A percentile compares a stretch with the other conserved stretches of the same genome.
Evolutionary conservation across 2,113 vertebrate genomes (phyloP).

Genomic region (Amia ocellicauda): DNA sequence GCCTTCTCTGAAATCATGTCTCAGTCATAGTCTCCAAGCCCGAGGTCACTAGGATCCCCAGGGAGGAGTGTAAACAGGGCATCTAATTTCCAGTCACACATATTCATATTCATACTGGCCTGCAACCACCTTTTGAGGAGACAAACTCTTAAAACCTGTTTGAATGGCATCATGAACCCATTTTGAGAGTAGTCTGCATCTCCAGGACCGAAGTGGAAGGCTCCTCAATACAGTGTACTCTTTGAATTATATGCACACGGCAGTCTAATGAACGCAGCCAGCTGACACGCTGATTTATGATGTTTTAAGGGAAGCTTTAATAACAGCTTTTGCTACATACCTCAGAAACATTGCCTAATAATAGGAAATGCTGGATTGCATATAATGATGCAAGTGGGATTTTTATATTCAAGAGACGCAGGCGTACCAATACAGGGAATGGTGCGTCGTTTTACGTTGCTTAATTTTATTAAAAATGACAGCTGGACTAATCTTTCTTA

Average conservation of each 20-base stretch:
- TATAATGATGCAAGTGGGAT: not conserved
- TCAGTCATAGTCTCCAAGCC: too few species aligned
- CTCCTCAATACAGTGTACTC: not conserved
- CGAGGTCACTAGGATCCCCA: too few species aligned
- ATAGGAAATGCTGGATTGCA: not conserved
- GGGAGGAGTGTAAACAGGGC: conserved; percentile 2
- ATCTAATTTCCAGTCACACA: not conserved
- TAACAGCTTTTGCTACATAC: not conserved
- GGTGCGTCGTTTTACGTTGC: too few species aligned
- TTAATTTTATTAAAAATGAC: too few species aligned
- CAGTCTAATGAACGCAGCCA: not conserved
- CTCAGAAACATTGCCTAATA: not conserved
- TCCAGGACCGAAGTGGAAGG: not conserved
- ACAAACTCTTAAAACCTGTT: not conserved
- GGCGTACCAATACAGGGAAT: too few species aligned
- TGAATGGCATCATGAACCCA: not conserved
- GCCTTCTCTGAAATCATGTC: too few species aligned
- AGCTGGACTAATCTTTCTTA: too few species aligned
- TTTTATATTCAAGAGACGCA: too few species aligned
- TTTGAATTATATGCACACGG: not conserved
- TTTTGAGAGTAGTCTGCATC: not conserved
- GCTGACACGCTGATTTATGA: conserved; percentile 1
- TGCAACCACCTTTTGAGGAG: conserved; percentile 14
- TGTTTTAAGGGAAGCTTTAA: not conserved
- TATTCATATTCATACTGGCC: too few species aligned